Evolutionary conservation across 2,888 invertebrate genomes (phyloP), one percentile per base, ranked within the genome.

Genomic region (Agriopis aurantiaria): DNA sequence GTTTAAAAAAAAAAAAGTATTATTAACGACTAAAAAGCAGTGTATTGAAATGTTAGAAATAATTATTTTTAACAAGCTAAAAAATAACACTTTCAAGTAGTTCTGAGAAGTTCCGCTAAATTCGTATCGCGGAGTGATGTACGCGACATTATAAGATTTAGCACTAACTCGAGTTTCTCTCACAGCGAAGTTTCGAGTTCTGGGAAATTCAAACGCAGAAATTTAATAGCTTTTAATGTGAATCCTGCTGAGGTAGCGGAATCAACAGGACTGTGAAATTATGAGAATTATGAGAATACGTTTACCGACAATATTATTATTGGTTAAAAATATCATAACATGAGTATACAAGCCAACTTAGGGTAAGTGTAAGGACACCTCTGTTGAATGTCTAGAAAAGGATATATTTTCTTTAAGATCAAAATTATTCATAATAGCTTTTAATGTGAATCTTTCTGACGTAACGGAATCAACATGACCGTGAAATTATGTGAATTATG

Each of bases 211-310:
- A 55, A 69, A 59, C 53, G 40, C 63, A 58, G 57, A 46, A 68
- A 63, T 68, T 58, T 33, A 68, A 68, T 63, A 63, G 63, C 41
- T 53, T 59, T 64, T 53, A 61, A 63, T 59, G 58, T 52, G 45
- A 56, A 57, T 46, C 55, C 41, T 60, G 48, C 14, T 43, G 45
- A 43, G 52, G 55, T 60, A 40, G 41, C n/a, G 67, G 56, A 61
- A 60, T 48, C 12, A 59, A 59, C 59, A 33, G 56, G 4, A 53
- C 45, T 40, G 1, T 33, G 17, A 23, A 7, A 41, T 41, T 41
- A 10, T 46, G 48, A 17, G 33, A 65, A 17, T 57, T 57, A 17
- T 43, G 9, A 17, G 55, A 40, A 56, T 41, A 41, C 9, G 56
- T 56, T n/a, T 41, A 5, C n/a, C n/a, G 7, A 10, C 23, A 10